Percentiles rank a stretch among this genome's conserved stretches.
Evolutionary conservation across 2,113 vertebrate genomes (phyloP).

Genomic region (Pimephales promelas): DNA sequence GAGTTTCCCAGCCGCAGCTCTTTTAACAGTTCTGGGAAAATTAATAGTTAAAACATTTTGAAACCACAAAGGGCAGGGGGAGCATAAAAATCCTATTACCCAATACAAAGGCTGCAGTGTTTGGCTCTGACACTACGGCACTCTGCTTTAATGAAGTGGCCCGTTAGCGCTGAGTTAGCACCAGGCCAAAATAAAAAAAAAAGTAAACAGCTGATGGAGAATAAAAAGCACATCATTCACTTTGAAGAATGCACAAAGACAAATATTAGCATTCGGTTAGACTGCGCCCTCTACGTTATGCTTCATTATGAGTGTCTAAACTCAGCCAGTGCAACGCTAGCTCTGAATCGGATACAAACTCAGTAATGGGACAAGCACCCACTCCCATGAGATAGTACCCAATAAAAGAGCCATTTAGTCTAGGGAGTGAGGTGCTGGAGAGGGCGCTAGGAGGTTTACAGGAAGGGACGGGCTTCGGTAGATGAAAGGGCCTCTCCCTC

Average conservation of each 20-base stretch:
- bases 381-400: conserved; percentile 40
- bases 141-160: conserved; percentile 58
- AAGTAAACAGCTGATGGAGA: conserved; percentile 34
- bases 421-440: conserved; percentile 18
- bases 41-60: conserved; percentile 68
- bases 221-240: conserved; percentile 16
- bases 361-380: conserved; percentile 45
- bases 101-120: conserved; percentile 72
- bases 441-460: conserved; percentile 38
- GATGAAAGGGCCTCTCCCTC: conserved; percentile 58
- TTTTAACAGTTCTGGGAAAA: conserved; percentile 60
- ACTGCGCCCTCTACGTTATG: conserved; percentile 36
- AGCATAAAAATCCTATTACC: conserved; percentile 76
- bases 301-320: conserved; percentile 47
- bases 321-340: conserved; percentile 1
- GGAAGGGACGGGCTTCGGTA: conserved; percentile 39
- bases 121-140: conserved; percentile 59
- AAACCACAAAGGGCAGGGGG: conserved; percentile 60
- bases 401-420: conserved; percentile 45
- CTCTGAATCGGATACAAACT: conserved; percentile 33
- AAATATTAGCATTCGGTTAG: conserved; percentile 48
- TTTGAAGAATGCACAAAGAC: conserved; percentile 49
- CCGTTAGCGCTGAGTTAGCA: conserved; percentile 59
- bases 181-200: conserved; percentile 41
- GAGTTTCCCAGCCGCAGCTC: conserved; percentile 59